phyloP scores from a whole-genome alignment of 2,797 vertebrate genomes.

The Cephalopachus bancanus region DNA sequence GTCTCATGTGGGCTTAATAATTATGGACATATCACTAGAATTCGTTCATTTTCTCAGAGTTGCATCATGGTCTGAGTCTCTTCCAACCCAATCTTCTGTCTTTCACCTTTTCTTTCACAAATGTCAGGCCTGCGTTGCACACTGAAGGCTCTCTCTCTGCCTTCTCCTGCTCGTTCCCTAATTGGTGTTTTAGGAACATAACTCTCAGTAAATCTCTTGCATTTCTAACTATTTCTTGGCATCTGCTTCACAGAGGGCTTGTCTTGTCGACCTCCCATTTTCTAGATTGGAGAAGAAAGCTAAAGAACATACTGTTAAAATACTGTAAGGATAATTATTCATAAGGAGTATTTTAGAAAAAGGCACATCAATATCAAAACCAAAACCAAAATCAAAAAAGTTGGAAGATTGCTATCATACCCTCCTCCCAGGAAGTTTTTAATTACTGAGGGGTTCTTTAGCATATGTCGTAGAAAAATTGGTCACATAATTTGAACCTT shows the following conservation, averaged over 20 bases:
- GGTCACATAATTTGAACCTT: constrained; percentile 64
- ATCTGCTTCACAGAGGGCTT: too few relatives aligned
- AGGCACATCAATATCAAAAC: not conserved
- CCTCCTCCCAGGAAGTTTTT: constrained; percentile 42
- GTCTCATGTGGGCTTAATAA: constrained; percentile 27
- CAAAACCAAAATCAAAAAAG: not conserved
- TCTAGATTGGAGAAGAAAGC: not conserved
- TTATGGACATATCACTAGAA: not conserved
- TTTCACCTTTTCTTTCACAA: too few relatives aligned
- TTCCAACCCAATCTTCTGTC: too few relatives aligned
- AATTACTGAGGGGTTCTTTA: constrained; percentile 26
- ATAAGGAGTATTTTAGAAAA: constrained; percentile 46
- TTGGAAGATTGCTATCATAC: not conserved
- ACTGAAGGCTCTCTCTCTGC: too few relatives aligned
- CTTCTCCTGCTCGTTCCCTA: too few relatives aligned
- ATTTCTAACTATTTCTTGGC: too few relatives aligned
- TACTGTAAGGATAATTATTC: not conserved
- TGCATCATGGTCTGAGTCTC: not conserved
- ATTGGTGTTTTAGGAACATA: too few relatives aligned
- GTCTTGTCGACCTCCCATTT: not conserved
- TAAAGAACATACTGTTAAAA: not conserved
- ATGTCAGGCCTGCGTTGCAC: too few relatives aligned
- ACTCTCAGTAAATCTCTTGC: too few relatives aligned
- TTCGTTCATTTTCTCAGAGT: not conserved
- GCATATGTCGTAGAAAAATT: constrained; percentile 11